A percentile compares a stretch with the other conserved stretches of the same genome.
phyloP scores from a whole-genome alignment of 2,888 invertebrate genomes.

The Drosophila bunnanda region DNA sequence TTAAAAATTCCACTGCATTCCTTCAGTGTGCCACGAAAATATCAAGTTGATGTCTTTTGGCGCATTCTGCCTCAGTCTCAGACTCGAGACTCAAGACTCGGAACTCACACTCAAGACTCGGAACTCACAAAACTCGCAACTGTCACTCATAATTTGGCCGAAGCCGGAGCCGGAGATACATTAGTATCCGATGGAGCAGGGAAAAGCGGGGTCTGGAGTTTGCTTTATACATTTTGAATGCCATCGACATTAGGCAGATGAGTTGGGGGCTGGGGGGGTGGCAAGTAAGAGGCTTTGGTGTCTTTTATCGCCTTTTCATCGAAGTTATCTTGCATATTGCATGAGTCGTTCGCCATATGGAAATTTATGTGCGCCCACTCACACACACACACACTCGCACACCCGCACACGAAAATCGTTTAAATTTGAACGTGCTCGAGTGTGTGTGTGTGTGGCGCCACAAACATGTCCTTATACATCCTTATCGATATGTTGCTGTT shows the following conservation, averaged over 20 bases:
- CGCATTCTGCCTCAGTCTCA: constrained; percentile 16
- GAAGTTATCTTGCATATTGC: constrained; percentile 77
- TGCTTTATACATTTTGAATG: constrained; percentile 47
- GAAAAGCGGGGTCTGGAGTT: not conserved
- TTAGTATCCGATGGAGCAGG: constrained; percentile 21
- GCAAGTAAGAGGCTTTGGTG: constrained; percentile 36
- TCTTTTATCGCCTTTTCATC: constrained; percentile 81
- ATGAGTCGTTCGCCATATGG: constrained; percentile 77
- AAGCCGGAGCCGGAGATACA: constrained; percentile 32
- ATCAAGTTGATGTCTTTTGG: constrained; percentile 38
- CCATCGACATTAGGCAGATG: constrained; percentile 45
- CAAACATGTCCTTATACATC: constrained; percentile 53
- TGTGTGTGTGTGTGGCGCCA: constrained; percentile 35
- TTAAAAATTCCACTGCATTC: constrained; percentile 23
- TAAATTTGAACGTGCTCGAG: constrained; percentile 74
- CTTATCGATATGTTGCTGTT: constrained; percentile 61
- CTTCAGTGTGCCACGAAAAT: constrained; percentile 15
- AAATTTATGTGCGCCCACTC: constrained; percentile 65
- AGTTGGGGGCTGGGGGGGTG: constrained; percentile 17
- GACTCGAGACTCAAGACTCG: not conserved
- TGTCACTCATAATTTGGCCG: constrained; percentile 50
- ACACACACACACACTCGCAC: constrained; percentile 13
- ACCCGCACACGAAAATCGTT: constrained; percentile 58
- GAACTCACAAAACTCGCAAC: constrained; percentile 26
- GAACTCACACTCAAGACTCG: too few species aligned